A percentile compares a stretch with the other conserved stretches of the same genome.
phyloP scores from a whole-genome alignment of 2,113 vertebrate species.

The Hippocampus mohnikei region DNA sequence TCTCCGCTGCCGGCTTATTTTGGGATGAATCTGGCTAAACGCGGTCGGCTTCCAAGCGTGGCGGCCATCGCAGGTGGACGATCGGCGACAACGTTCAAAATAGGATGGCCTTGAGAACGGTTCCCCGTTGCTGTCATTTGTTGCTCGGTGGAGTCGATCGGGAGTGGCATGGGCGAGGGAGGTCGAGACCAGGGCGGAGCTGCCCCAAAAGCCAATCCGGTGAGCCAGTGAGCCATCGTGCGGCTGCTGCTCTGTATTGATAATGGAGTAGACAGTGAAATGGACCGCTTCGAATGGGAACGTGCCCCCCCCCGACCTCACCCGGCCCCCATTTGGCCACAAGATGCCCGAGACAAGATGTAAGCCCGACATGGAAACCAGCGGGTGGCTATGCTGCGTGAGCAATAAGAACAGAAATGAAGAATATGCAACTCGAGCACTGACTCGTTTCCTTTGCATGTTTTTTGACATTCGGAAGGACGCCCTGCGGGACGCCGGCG shows the following conservation, averaged over 20 bases:
- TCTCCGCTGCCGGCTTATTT: background rate
- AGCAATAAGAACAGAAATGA: background rate
- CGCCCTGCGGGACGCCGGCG: constrained; percentile 34
- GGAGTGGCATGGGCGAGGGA: too few species aligned
- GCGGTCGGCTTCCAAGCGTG: constrained; percentile 4
- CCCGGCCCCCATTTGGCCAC: too few species aligned
- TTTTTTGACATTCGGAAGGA: background rate
- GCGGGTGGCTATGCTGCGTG: too few species aligned
- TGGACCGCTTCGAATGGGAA: too few species aligned
- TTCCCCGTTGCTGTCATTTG: background rate
- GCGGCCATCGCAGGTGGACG: background rate
- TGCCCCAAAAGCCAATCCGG: background rate
- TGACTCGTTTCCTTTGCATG: background rate
- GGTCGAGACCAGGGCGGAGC: background rate
- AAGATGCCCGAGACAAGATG: too few species aligned
- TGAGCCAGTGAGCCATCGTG: background rate
- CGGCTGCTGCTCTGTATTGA: background rate
- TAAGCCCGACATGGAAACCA: too few species aligned
- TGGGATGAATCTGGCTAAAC: too few species aligned
- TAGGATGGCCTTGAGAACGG: too few species aligned
- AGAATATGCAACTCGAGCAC: background rate
- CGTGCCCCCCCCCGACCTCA: too few species aligned
- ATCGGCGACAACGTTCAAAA: background rate
- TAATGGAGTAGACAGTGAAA: background rate
- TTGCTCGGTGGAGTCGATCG: background rate